Base-by-base conservation (phyloP, 1,140 invertebrate genomes). In the Antheraea pernyi region DNA sequence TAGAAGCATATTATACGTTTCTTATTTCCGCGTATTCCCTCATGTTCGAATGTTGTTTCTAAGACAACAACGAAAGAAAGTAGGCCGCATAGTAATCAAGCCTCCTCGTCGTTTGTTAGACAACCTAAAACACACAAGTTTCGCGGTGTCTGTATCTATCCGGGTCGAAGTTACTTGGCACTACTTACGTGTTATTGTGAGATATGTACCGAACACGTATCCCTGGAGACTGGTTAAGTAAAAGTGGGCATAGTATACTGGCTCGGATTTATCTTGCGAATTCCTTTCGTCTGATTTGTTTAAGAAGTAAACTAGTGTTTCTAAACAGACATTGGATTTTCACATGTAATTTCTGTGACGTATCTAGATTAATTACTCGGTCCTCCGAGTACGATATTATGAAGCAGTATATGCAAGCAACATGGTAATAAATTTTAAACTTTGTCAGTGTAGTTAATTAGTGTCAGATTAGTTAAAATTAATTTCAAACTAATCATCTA, bases 121-220 rank as follows among this genome's bases (percentile, higher is more conserved):
- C 46, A 53, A 53, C 46, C 46, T 53, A 53, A 53, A 53, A 53
- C 46, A 53, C 46, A 53, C 46, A 13, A 53, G 46, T 53, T 53
- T 53, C 16, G 63, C 64, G 53, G 63, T 69, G 30, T 70, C 42
- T 60, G 69, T 65, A 70, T 58, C 16, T 64, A 19, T 65, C 69
- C 16, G 37, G 69, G 63, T 63, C 36, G 19, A 30, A 65, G 53
- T 70, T 70, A 60, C 36, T 19, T 42, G 30, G 53, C 30, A 8
- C 63, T 65, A 70, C 69, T 70, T 66, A 37, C 19, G 19, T 62
- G 37, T 30, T 70, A 70, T 66, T 65, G 69, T 60, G 64, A 59
- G 53, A 59, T 65, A 65, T 19, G 48, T 65, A 48, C 59, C 53
- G 53, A 60, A 70, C 46, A 53, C 39, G 19, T 11, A 58, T 60